phyloP scores from a whole-genome alignment of 2,888 invertebrate genomes.

The Oligia latruncula region DNA sequence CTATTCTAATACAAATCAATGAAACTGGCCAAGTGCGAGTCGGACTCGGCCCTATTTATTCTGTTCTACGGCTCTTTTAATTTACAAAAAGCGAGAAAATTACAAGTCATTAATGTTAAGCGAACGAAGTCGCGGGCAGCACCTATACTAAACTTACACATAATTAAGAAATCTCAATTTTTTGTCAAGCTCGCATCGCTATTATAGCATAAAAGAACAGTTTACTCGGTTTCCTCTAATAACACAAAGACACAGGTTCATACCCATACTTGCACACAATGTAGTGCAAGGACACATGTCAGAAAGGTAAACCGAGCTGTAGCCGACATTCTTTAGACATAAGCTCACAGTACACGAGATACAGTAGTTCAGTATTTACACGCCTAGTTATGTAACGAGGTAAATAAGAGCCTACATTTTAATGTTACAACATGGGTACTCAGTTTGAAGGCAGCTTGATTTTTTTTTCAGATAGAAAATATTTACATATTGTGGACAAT shows the following conservation, averaged over 20 bases:
- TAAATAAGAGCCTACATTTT: not conserved
- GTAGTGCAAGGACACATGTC: constrained; percentile 40
- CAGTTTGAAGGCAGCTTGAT: not conserved
- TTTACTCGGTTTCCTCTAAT: not conserved
- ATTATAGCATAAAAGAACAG: not conserved
- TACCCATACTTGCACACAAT: constrained; percentile 27
- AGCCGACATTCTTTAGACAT: constrained; percentile 37
- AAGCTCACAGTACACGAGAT: not conserved
- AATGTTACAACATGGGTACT: not conserved
- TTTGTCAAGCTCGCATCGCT: not conserved
- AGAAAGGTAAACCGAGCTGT: constrained; percentile 57
- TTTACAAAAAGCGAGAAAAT: too few species aligned
- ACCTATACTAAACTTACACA: not conserved
- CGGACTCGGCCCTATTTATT: too few species aligned
- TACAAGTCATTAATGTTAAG: too few species aligned
- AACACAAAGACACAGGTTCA: constrained; percentile 22
- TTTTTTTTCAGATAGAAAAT: not conserved
- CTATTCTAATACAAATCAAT: too few species aligned
- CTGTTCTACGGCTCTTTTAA: too few species aligned
- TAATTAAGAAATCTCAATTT: not conserved
- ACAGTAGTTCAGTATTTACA: constrained; percentile 17
- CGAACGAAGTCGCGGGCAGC: too few species aligned
- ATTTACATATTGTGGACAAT: not conserved
- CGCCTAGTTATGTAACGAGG: not conserved
- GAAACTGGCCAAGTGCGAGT: too few species aligned